Base-by-base conservation (phyloP, 2,797 vertebrate genomes). In the Falco cherrug region DNA sequence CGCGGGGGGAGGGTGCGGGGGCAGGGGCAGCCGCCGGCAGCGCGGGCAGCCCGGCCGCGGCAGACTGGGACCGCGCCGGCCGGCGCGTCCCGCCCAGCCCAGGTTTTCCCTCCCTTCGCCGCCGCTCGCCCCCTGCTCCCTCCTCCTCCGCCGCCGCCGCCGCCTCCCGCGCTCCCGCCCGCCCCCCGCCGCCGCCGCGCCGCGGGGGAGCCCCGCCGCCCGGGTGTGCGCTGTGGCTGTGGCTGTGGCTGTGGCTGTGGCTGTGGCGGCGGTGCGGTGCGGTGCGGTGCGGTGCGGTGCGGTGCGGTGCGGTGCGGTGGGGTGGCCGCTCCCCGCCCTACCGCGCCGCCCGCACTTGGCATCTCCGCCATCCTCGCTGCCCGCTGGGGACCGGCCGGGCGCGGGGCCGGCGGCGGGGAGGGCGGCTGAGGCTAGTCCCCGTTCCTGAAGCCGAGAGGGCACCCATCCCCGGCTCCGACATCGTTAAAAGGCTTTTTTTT, bases 71-170 rank as follows among this genome's bases (percentile, higher is more conserved):
- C 85, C 84, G 85, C 87, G 90, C 94, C 91, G 96, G 95, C 95
- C 95, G 95, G 71, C 93, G 97, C 79, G 92, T 82, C 17, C 97
- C 95, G 80, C 95, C 96, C 96, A 93, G 83, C 85, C 77, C 80
- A 79, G 89, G 77, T 76, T 80, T 89, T 89, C 93, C 97, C 96
- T 89, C 91, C 84, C 92, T 57, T 95, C 91, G 63, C 83, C 24
- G 90, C 89, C 87, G 47, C 73, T 94, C 93, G 53, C 95, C 92
- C 88, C 84, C 80, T 33, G 76, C 84, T 60, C 70, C 69, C 37
- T 41, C 37, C 50, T 47, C 26, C 78, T 9, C 43, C 82, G 16
- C 74, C 64, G 1, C 73, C 85, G 16, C 90, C 87, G 1, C 73
- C 85, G 16, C 90, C 87, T 83, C 60, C 81, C 28, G 74, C 83